Conservation (phyloP, 2,113 vertebrate genomes). For the Xerus inauris region DNA sequence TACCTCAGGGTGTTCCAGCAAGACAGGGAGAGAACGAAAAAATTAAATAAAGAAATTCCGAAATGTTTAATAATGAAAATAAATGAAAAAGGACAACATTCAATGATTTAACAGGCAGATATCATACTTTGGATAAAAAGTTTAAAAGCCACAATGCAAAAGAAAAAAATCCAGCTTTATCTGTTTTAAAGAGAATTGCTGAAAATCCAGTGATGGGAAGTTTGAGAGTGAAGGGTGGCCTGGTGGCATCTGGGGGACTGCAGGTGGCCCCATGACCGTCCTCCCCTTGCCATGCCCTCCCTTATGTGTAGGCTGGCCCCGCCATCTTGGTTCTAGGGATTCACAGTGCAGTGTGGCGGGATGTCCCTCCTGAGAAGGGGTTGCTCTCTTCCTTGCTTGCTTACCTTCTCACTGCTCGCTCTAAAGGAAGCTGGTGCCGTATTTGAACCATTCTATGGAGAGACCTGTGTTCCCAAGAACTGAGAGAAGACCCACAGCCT, state of each 20-base stretch:
- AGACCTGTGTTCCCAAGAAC: not conserved
- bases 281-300: not conserved
- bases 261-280: fast-evolving
- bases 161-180: not conserved
- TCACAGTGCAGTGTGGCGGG: too few relatives aligned
- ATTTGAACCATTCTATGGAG: too few relatives aligned
- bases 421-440: not conserved
- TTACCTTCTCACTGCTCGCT: not conserved
- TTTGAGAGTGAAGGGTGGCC: not conserved
- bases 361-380: not conserved
- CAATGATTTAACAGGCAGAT: not conserved
- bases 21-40: not conserved
- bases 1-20: too few relatives aligned
- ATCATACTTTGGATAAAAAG: not conserved
- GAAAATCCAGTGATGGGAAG: fast-evolving
- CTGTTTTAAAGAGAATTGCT: not conserved
- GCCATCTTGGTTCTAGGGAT: fast-evolving
- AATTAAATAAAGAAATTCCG: not conserved
- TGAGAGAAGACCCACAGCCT: fast-evolving
- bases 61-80: not conserved
- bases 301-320: not conserved
- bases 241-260: not conserved
- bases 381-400: fast-evolving
- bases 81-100: not conserved
- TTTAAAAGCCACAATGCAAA: not conserved